These are phyloP conservation scores for Macrochelys suwanniensis DNA, from an alignment of 2,797 vertebrate genomes.

Conservation along the genomic window DNA sequence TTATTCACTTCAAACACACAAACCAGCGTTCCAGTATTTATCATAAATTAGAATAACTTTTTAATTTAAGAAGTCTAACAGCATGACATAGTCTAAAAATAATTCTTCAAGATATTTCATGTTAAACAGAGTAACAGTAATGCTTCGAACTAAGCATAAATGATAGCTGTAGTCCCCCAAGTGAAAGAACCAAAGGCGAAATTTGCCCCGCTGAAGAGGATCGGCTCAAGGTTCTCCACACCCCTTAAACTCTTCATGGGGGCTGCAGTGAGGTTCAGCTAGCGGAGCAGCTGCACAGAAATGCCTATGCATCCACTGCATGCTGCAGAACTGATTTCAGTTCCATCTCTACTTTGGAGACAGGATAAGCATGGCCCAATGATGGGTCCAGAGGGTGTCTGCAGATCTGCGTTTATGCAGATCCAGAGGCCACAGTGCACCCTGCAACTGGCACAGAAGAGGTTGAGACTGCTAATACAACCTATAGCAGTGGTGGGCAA, in stretches of 20 bases:
- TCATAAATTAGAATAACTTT: constrained; percentile 14
- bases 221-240: background rate
- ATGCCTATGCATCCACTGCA: background rate
- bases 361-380: background rate
- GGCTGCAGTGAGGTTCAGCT: background rate
- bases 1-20: background rate
- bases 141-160: background rate
- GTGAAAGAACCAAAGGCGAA: background rate
- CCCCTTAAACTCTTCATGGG: background rate
- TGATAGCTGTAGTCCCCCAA: background rate
- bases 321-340: background rate
- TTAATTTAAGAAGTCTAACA: background rate
- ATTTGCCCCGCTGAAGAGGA: background rate
- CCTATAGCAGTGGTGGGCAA: too few species aligned
- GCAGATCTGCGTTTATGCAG: background rate
- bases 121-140: background rate
- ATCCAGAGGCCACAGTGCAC: background rate
- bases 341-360: background rate
- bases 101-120: background rate
- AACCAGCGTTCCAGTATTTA: background rate
- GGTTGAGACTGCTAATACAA: background rate
- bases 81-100: background rate
- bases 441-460: background rate
- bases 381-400: background rate
- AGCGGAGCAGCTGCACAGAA: background rate